Evolutionary conservation across 2,113 vertebrate species (phyloP).

Genomic region (Mus pahari): DNA sequence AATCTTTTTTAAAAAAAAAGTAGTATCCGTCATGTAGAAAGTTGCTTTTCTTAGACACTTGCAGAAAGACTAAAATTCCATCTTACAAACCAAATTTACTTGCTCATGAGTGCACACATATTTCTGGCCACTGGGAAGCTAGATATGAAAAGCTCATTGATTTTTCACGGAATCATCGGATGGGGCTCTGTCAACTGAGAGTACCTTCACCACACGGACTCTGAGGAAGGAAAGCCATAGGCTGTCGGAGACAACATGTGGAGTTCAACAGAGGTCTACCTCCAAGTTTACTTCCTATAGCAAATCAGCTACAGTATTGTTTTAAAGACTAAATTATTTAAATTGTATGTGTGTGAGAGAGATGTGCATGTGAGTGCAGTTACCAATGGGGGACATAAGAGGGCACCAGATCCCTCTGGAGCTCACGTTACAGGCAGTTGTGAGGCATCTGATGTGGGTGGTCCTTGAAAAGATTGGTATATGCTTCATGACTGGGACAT

Average conservation of each 20-base stretch:
- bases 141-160: neutral
- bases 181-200: neutral
- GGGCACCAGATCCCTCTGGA: neutral
- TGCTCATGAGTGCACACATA: neutral
- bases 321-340: neutral
- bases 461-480: neutral
- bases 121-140: neutral
- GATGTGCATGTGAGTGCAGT: neutral
- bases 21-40: neutral
- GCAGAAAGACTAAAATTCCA: slow-evolving; percentile 17
- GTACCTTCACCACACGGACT: neutral
- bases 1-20: neutral
- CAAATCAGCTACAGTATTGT: neutral
- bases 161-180: neutral
- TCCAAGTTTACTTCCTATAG: neutral
- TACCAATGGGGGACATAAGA: neutral
- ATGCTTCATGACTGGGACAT: neutral
- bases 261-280: slow-evolving; percentile 8
- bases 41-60: neutral
- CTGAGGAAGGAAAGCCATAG: neutral
- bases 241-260: neutral
- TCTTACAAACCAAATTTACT: neutral
- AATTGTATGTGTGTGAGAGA: neutral
- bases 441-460: neutral
- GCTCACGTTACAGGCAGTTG: neutral